Conservation (phyloP, 2,113 vertebrate species). For the Athene cunicularia region DNA sequence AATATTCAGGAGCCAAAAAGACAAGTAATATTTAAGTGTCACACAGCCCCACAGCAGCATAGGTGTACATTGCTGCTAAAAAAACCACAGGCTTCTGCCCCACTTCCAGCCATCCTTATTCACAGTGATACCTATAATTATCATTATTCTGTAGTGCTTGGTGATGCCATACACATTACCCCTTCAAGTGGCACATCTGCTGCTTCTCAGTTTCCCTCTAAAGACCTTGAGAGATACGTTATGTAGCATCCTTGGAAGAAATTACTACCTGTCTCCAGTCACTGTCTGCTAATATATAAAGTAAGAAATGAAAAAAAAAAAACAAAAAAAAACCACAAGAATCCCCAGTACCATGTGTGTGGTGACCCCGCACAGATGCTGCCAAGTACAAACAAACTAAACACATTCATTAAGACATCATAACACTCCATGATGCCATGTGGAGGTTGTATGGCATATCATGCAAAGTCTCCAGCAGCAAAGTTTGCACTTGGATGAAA, state of each 20-base stretch:
- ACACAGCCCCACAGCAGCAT: background rate
- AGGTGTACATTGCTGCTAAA: background rate
- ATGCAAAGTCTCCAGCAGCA: background rate
- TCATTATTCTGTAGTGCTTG: background rate
- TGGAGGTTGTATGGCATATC: background rate
- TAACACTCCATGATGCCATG: accelerated
- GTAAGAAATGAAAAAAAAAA: background rate
- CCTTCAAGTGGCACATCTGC: background rate
- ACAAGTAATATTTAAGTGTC: background rate
- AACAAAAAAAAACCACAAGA: background rate
- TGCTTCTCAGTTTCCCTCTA: background rate
- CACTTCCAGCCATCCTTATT: background rate
- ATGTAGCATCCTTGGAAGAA: background rate
- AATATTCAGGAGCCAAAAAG: background rate
- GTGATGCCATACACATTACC: background rate
- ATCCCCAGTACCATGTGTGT: too few species aligned
- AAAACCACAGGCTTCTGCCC: background rate
- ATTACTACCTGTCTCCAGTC: background rate
- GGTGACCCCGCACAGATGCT: background rate
- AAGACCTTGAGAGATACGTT: background rate
- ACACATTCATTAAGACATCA: background rate
- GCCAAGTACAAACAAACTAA: background rate
- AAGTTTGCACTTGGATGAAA: background rate
- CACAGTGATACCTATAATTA: background rate
- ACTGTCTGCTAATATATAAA: background rate